phyloP scores from a whole-genome alignment of 2,797 vertebrate species.

The Hypotaenidia okinawae region DNA sequence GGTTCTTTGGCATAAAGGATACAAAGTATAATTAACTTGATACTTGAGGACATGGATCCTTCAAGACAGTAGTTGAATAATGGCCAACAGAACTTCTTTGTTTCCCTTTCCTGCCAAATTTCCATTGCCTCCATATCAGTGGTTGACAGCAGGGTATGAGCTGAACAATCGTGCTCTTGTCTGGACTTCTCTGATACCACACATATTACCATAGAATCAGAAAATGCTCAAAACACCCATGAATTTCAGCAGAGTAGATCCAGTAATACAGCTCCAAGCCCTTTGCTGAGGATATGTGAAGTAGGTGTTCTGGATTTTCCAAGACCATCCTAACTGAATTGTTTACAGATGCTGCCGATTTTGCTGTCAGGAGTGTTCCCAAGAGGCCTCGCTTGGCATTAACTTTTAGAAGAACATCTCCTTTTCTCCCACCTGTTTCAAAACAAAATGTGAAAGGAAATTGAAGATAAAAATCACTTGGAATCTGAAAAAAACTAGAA shows the following conservation, averaged over 20 bases:
- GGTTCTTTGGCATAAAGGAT: not conserved
- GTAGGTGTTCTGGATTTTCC: not conserved
- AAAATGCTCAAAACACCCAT: not conserved
- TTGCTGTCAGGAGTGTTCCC: not conserved
- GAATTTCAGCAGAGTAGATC: not conserved
- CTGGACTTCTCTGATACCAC: not conserved
- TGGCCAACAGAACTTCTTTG: not conserved
- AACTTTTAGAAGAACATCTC: not conserved
- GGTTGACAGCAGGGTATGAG: not conserved
- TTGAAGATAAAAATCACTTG: not conserved
- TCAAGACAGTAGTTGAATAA: not conserved
- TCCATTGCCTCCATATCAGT: not conserved
- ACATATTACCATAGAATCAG: not conserved
- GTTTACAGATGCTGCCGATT: not conserved
- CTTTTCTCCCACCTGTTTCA: not conserved
- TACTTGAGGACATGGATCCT: not conserved
- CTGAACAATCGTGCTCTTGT: not conserved
- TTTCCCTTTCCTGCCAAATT: not conserved
- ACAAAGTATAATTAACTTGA: not conserved
- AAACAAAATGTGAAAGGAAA: not conserved
- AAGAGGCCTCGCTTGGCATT: not conserved
- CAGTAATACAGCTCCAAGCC: not conserved
- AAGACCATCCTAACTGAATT: not conserved
- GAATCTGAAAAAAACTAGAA: not conserved
- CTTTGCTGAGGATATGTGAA: not conserved